These are phyloP conservation scores for Chondrilla cf. caribensis DNA, from an alignment of 37 sponge, comb jelly and placozoan species.

Conservation along the genomic window DNA sequence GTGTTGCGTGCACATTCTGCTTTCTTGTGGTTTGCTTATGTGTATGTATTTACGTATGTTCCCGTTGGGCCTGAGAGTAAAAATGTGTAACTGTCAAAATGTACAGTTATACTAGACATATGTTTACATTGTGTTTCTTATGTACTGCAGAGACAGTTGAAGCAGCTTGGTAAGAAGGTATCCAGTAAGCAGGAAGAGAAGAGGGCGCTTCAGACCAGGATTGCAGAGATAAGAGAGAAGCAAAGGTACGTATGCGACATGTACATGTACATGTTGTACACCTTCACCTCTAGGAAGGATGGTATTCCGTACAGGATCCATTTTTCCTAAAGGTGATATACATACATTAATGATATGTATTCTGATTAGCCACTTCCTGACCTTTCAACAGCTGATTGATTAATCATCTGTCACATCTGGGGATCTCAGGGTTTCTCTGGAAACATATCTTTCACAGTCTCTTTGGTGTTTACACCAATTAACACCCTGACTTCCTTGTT, in stretches of 20 bases:
- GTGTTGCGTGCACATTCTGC: too few relatives aligned
- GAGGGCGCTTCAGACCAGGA: conserved; percentile 11
- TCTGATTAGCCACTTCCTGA: too few relatives aligned
- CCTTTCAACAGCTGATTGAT: too few relatives aligned
- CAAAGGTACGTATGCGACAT: neutral
- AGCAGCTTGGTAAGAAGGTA: neutral
- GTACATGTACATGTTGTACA: neutral
- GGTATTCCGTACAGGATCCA: too few relatives aligned
- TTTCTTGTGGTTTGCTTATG: neutral
- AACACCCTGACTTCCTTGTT: too few relatives aligned
- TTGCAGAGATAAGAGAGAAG: conserved; percentile 12
- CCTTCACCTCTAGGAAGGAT: neutral
- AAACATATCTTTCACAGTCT: too few relatives aligned
- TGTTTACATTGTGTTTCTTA: too few relatives aligned
- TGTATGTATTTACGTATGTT: neutral
- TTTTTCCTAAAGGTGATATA: too few relatives aligned
- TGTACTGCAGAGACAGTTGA: neutral
- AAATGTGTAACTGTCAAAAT: neutral
- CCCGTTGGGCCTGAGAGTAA: neutral
- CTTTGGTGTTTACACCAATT: too few relatives aligned
- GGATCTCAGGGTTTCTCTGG: too few relatives aligned
- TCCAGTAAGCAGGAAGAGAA: neutral
- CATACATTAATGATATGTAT: too few relatives aligned
- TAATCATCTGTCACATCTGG: too few relatives aligned
- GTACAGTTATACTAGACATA: neutral